Evolutionary conservation across 2,888 invertebrate genomes (phyloP).

Genomic region (Blera fallax): DNA sequence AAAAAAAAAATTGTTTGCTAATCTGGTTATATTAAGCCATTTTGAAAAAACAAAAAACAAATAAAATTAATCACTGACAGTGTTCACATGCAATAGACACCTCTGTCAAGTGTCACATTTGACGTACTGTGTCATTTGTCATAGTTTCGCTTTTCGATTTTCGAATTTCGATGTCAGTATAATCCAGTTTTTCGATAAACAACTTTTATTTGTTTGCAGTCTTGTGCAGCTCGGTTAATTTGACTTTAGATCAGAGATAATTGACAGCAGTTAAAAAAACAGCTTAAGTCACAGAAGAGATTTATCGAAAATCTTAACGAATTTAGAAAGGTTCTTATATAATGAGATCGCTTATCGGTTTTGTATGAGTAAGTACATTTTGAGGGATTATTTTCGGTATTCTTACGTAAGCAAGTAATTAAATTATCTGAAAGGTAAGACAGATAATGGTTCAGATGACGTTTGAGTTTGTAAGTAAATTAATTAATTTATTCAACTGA

Average conservation of each 20-base stretch:
- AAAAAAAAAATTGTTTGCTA: background rate
- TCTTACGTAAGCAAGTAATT: background rate
- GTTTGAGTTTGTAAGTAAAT: background rate
- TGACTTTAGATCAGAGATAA: background rate
- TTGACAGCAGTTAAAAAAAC: background rate
- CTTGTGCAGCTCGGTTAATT: background rate
- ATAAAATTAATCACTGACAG: background rate
- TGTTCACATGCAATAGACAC: background rate
- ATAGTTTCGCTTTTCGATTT: background rate
- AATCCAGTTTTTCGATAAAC: background rate
- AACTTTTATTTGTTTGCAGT: background rate
- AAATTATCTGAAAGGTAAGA: background rate
- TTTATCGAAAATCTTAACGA: background rate
- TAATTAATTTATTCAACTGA: too few relatives aligned
- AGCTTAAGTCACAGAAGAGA: background rate
- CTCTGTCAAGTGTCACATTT: slow-evolving; percentile 10
- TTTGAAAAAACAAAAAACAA: too few relatives aligned
- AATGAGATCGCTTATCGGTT: background rate
- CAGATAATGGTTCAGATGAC: background rate
- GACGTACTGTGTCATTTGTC: background rate
- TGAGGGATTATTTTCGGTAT: background rate
- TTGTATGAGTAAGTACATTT: background rate
- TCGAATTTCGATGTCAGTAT: background rate
- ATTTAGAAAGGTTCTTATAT: slow-evolving; percentile 39
- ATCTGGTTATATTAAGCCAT: background rate